These are phyloP conservation scores for Micromys minutus DNA, from an alignment of 2,113 vertebrate genomes.

Conservation along the genomic window DNA sequence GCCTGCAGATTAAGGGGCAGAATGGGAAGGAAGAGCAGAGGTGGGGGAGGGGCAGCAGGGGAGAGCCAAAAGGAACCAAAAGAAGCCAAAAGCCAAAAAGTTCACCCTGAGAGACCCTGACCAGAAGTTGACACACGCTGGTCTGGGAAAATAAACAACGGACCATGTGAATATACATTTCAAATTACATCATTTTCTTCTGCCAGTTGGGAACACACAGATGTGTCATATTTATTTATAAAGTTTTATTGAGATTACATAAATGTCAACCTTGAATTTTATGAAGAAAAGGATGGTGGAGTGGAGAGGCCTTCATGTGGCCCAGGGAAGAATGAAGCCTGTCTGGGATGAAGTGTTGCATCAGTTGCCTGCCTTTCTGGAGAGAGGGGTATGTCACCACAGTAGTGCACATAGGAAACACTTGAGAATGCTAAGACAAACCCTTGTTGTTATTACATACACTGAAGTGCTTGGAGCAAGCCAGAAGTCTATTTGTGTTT, in stretches of 20 bases:
- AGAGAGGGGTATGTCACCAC: neutral
- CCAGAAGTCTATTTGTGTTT: neutral
- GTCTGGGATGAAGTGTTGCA: neutral
- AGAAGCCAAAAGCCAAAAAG: conserved; percentile 27
- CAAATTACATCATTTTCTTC: conserved; percentile 50
- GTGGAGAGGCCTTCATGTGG: neutral
- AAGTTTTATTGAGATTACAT: conserved; percentile 58
- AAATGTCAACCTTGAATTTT: conserved; percentile 6
- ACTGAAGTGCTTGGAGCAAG: neutral
- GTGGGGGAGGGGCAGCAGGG: neutral
- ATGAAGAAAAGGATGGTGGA: neutral
- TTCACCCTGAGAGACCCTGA: neutral
- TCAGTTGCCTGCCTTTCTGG: neutral
- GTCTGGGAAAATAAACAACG: neutral
- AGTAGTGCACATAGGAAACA: neutral
- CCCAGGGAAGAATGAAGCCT: neutral
- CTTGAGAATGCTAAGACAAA: neutral
- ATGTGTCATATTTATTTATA: conserved; percentile 50
- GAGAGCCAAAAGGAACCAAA: neutral
- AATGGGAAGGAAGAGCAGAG: neutral
- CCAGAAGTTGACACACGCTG: neutral
- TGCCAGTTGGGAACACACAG: conserved; percentile 8
- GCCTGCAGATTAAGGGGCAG: neutral
- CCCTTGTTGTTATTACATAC: neutral
- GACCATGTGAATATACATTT: neutral